phyloP scores from a whole-genome alignment of 2,797 vertebrate genomes.

The Schizothorax lantsangensis region DNA sequence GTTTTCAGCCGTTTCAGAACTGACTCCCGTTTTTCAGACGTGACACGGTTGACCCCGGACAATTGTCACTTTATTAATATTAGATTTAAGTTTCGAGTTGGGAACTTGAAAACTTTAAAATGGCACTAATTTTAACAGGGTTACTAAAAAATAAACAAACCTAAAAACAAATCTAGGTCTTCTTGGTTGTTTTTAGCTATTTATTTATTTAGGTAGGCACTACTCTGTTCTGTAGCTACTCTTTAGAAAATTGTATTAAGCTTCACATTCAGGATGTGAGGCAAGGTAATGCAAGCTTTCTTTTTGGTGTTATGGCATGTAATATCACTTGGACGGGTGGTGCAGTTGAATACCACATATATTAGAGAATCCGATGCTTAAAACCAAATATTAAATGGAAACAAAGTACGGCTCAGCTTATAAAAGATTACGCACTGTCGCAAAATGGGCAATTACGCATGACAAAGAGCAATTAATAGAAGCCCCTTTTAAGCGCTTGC shows the following conservation, averaged over 20 bases:
- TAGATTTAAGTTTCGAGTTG: not conserved
- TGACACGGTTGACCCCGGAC: conserved; percentile 75
- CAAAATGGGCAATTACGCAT: conserved; percentile 91
- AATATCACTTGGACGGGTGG: not conserved
- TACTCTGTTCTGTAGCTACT: not conserved
- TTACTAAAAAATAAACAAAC: not conserved
- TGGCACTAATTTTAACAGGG: no score
- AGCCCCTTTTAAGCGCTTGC: conserved; percentile 89
- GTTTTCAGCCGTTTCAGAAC: conserved; percentile 74
- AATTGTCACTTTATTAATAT: conserved; percentile 3
- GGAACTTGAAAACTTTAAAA: not conserved
- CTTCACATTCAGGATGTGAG: not conserved
- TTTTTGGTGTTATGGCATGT: conserved; percentile 18
- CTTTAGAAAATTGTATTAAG: not conserved
- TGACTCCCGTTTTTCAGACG: conserved; percentile 71
- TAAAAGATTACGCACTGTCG: conserved; percentile 81
- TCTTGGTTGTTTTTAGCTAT: not conserved
- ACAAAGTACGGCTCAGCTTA: conserved; percentile 71
- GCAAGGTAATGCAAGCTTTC: not conserved
- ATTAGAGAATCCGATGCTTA: conserved; percentile 68
- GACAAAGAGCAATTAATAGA: conserved; percentile 98
- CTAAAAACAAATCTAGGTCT: not conserved
- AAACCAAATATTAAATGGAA: conserved; percentile 67
- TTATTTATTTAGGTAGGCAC: not conserved
- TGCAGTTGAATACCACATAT: conserved; percentile 17